Evolutionary conservation across 2,888 invertebrate genomes (phyloP), one percentile per base, ranked within the genome.

Genomic region (Sceliomorpha sp.): DNA sequence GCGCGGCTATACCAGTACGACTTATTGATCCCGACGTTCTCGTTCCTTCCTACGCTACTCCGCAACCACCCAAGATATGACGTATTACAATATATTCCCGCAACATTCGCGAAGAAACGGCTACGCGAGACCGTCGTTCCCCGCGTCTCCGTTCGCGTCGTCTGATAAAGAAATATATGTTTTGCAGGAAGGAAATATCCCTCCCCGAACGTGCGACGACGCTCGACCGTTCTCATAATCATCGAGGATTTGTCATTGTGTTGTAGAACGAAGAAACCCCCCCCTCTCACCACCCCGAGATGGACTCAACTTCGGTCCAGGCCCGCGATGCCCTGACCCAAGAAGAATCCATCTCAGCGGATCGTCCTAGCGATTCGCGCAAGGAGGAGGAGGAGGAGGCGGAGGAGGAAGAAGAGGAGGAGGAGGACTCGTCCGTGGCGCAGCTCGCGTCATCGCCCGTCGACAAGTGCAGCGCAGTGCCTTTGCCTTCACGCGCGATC

Each of bases 1-100:
- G 80, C 78, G 78, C 80, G 79, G 71, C n/a, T n/a, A n/a, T 75
- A 77, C 78, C 78, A n/a, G 80, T 79, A 76, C 79, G 82, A 82
- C 84, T 87, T 87, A 87, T 87, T 84, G 86, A 86, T 86, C 84
- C 81, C 80, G 73, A 74, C 73, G 64, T 78, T 72, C 75, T 76
- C 76, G 69, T 76, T 70, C 71, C 47, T 72, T 62, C 55, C 56
- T 48, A 50, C 36, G 34, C 58, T 42, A 55, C 44, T 34, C 44
- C 36, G 13, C 45, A 39, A 20, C 48, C 15, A 17, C 15, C 2
- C 29, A 20, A 10, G 27, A 26, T 48, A 48, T 59, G 58, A 48
- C 42, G 26, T 39, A 48, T 59, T 40, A 59, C 40, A 26, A 44
- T 55, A 20, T 20, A n/a, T n/a, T 5, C 10, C 9, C 1, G 2